Base-by-base conservation (phyloP, 2,797 vertebrate genomes). In the Pelochelys cantorii region DNA sequence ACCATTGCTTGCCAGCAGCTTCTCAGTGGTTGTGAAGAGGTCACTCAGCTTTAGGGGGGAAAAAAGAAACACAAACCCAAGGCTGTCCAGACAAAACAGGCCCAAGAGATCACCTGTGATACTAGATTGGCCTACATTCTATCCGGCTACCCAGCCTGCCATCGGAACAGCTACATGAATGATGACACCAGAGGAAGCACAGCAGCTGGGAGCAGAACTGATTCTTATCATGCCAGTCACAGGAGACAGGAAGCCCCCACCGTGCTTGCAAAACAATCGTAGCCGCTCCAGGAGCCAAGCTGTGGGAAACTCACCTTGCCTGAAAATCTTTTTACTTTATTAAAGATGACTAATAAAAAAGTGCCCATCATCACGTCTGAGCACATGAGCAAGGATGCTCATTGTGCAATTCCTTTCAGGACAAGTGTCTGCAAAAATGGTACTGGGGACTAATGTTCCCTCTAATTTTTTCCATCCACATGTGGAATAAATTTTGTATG, bases 331-430 rank as follows among this genome's bases (percentile, higher is more conserved):
- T 78, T 83, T 68, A 68, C 34, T 34, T 34, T 11, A 6, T 68
- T 92, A 34, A 68, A 88, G 92, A 54, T 0, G 13, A 83, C 11
- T 11, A 7, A 18, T 42, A 92, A 9, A 79, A 68, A 56, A 9
- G 5, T 4, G 11, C 10, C n/a, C 4, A 1, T 27, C 83, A 54
- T 42, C 25, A 2, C 29, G 60, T 8, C 25, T 1, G 0, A 23
- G 7, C 37, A 84, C 62, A 68, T 9, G 2, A 34, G 31, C 62
- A 68, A 68, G 31, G 31, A 92, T 75, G 18, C 7, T 37, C 20
- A 8, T 75, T 60, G 52, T 7, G 55, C 90, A 55, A 23, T 2
- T n/a, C 4, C 11, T 10, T 0, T 4, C 2, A 4, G 79, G 17
- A 71, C 80, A 62, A 18, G 6, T 52, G 29, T 88, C 37, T 42